Conservation (phyloP, 2,113 vertebrate species). For the Toxostoma redivivum region DNA sequence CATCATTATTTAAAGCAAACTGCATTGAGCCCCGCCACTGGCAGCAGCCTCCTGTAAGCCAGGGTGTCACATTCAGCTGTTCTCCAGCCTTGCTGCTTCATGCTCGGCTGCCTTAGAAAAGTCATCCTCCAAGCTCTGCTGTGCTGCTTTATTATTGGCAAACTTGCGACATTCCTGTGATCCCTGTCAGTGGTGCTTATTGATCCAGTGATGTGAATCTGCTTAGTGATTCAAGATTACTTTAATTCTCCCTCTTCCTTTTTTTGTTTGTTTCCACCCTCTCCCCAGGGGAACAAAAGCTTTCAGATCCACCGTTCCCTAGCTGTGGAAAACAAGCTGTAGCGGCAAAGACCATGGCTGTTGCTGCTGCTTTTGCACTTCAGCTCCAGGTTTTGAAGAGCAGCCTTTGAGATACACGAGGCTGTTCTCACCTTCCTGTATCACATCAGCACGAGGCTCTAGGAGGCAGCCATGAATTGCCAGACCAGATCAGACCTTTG, state of each 20-base stretch:
- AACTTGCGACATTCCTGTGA: conserved; percentile 70
- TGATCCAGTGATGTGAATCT: conserved; percentile 69
- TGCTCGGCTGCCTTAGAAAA: conserved; percentile 63
- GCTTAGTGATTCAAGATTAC: conserved; percentile 71
- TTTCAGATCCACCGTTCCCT: conserved; percentile 48
- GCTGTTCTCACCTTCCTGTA: background rate
- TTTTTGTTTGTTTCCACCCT: conserved; percentile 61
- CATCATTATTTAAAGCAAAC: conserved; percentile 51
- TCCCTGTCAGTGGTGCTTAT: conserved; percentile 72
- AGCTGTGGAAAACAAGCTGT: conserved; percentile 14
- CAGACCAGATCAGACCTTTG: background rate
- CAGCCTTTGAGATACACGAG: background rate
- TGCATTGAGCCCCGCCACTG: background rate
- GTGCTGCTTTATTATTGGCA: conserved; percentile 69
- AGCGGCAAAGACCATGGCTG: background rate
- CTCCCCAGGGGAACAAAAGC: conserved; percentile 49
- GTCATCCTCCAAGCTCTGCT: conserved; percentile 50
- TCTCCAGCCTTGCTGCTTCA: conserved; percentile 50
- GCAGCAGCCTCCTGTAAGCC: background rate
- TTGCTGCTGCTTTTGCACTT: conserved; percentile 25
- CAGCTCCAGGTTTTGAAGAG: background rate
- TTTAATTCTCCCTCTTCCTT: conserved; percentile 66
- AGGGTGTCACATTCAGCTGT: conserved; percentile 55
- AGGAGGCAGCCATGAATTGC: background rate
- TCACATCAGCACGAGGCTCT: background rate